A percentile compares a stretch with the other conserved stretches of the same genome.
Conservation (phyloP, 35 echinoderm and acorn worm genomes). For the Stichopus chloronotus region DNA sequence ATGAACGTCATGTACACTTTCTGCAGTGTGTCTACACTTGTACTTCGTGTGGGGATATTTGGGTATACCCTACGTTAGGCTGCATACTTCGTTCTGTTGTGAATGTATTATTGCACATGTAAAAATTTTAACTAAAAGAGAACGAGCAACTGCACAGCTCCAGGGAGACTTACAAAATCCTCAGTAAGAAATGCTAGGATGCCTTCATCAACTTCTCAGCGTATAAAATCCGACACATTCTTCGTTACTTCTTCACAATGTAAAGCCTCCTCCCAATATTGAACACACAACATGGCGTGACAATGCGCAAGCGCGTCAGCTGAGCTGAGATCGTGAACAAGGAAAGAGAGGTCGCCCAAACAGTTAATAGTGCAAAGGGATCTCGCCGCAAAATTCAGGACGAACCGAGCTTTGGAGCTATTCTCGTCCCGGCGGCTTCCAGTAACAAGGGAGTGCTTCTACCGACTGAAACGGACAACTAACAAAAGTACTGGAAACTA, state of each 20-base stretch:
- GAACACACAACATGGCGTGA: slow-evolving; percentile 34
- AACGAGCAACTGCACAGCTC: neutral
- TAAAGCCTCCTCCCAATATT: slow-evolving; percentile 21
- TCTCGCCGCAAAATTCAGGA: no score
- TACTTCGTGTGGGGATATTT: no score
- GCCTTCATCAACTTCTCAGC: neutral
- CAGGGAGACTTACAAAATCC: neutral
- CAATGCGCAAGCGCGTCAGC: slow-evolving; percentile 26
- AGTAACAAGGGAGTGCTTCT: no score
- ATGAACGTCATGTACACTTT: no score
- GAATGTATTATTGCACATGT: neutral
- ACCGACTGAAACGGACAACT: no score
- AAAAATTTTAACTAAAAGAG: neutral
- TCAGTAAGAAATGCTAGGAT: neutral
- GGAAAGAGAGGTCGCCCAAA: neutral
- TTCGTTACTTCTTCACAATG: neutral
- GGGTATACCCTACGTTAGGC: neutral
- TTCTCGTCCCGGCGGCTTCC: no score
- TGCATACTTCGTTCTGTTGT: neutral
- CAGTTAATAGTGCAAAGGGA: no score
- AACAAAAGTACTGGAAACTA: no score
- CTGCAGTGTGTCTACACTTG: no score
- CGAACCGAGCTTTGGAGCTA: no score
- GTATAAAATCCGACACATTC: neutral
- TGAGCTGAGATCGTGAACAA: neutral